Percentiles rank a stretch among this genome's conserved stretches.
These are phyloP conservation scores for Acropora tenuis DNA, from an alignment of 64 coral and sea anemone genomes.

Conservation along the genomic window DNA sequence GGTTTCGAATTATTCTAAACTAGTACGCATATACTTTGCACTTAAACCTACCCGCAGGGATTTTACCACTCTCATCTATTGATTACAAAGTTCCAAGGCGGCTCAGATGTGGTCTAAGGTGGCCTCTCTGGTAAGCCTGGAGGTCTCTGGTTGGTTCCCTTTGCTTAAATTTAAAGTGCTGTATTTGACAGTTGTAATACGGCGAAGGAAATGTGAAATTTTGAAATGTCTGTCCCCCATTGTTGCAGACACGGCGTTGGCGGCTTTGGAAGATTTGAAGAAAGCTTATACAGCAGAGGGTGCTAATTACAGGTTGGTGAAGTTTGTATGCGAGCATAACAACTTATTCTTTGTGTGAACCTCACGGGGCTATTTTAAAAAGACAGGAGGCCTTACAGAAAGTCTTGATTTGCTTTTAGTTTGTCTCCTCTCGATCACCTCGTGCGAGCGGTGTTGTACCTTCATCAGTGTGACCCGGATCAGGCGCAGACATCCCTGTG, in stretches of 20 bases:
- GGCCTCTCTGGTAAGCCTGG: no score
- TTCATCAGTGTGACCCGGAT: slow-evolving; percentile 85
- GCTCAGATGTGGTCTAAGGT: no score
- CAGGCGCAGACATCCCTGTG: slow-evolving; percentile 64
- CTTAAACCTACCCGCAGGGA: no score
- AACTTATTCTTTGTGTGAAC: neutral
- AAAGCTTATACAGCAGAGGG: slow-evolving; percentile 35
- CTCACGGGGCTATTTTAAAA: no score
- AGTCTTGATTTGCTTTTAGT: slow-evolving; percentile 17
- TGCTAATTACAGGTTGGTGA: slow-evolving; percentile 27
- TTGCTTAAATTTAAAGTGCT: no score
- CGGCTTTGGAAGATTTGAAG: slow-evolving; percentile 82
- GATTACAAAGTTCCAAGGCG: neutral
- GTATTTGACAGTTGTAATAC: no score
- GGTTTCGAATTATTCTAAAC: no score
- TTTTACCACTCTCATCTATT: neutral
- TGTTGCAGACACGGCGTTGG: slow-evolving; percentile 69
- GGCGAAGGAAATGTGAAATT: no score
- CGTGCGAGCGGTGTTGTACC: slow-evolving; percentile 74
- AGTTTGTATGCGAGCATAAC: neutral
- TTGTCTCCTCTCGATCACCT: slow-evolving; percentile 79
- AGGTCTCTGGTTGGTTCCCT: no score
- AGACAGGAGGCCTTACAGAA: neutral
- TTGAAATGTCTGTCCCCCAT: neutral
- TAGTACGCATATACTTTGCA: no score